A percentile compares a stretch with the other conserved stretches of the same genome.
Conservation (phyloP, 2,888 invertebrate species). For the Bombyx huttoni region DNA sequence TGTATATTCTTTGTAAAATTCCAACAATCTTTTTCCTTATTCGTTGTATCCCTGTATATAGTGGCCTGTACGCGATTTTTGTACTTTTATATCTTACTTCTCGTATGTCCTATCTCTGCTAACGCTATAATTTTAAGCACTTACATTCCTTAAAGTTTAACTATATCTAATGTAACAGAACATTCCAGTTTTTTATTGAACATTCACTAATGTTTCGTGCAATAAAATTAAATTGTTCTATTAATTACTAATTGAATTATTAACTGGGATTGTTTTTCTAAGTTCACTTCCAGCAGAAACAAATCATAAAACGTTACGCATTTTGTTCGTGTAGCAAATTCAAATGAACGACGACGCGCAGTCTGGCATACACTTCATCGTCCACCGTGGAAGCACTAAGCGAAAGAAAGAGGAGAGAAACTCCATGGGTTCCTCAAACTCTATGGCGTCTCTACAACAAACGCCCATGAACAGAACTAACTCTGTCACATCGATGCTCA, state of each 20-base stretch:
- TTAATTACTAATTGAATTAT: no score
- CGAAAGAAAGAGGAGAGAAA: slow-evolving; percentile 56
- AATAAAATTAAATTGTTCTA: no score
- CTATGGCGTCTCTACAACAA: slow-evolving; percentile 75
- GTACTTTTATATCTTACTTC: background rate
- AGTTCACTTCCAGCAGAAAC: no score
- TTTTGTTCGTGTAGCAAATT: slow-evolving; percentile 41
- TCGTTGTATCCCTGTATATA: background rate
- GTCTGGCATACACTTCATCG: slow-evolving; percentile 83
- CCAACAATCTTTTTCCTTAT: background rate
- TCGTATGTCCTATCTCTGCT: background rate
- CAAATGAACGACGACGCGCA: slow-evolving; percentile 77
- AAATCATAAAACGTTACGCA: background rate
- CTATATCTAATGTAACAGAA: no score
- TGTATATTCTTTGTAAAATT: background rate
- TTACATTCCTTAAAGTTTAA: no score
- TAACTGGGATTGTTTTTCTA: no score
- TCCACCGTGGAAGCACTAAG: slow-evolving; percentile 65
- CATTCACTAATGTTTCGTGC: no score
- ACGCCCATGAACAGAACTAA: slow-evolving; percentile 79
- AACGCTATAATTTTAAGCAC: background rate
- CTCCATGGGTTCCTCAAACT: slow-evolving; percentile 61
- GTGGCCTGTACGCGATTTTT: no score
- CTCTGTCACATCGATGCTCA: slow-evolving; percentile 84
- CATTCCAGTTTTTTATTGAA: no score